Evolutionary conservation across 2,888 invertebrate genomes (phyloP), one percentile per base, ranked within the genome.

Genomic region (Cantharis rustica): DNA sequence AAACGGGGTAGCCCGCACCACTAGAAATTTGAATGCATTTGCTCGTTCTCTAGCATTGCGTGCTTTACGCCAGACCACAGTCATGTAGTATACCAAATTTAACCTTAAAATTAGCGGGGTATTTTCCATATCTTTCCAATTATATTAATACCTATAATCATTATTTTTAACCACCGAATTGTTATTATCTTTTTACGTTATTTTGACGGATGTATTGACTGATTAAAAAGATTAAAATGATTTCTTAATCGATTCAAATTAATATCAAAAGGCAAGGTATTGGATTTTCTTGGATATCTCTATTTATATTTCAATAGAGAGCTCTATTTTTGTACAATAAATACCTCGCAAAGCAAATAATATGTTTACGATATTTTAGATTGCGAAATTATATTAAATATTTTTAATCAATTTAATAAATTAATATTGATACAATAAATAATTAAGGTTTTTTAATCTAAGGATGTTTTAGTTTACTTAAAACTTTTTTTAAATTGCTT

Each of bases 401-500:
- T n/a, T 47, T 47, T 47, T 47, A 47, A 47, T 47, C 47, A n/a
- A 47, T 47, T 47, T 47, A 47, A 47, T 47, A 47, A 47, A 47
- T 47, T 47, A 47, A 47, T 47, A 47, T 47, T 47, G 47, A 47
- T 47, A 47, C 47, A 47, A 47, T 47, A 66, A 64, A 66, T 66
- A 66, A 66, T 66, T 66, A 66, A 66, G 13, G 17, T n/a, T n/a
- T 23, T 16, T 17, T 66, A 20, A 66, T 71, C 64, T 20, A n/a
- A 66, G 13, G 20, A 16, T 61, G 63, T 73, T 17, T 76, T 20
- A 61, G 72, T 69, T 75, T 68, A 69, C 68, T 17, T 61, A 74
- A 31, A 62, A 71, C 73, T 62, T 47, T 64, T 77, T 74, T 75
- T 63, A 71, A 68, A 62, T 64, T 71, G 69, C 27, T 71, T 75